Evolutionary conservation across 2,797 vertebrate species (phyloP), one percentile per base, ranked within the genome.

Genomic region (Lepilemur ruficaudatus): DNA sequence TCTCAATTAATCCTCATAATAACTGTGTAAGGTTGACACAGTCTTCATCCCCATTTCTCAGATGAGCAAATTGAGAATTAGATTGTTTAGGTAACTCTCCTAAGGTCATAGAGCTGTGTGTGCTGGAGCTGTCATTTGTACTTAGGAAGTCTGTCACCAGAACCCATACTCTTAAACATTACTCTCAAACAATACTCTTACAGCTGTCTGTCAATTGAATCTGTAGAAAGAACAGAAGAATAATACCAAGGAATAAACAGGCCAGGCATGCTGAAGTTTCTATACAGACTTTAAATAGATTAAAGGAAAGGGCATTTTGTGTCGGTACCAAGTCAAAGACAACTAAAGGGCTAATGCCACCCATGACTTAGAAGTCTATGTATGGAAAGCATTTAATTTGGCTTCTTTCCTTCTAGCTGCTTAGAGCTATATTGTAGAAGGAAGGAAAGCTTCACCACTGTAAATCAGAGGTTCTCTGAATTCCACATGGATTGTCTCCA

Each of bases 131-230:
- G 28, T 86, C 65, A 72, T 87, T 65, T 35, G 41, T 82, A 57
- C 73, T 82, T 78, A 83, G 32, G 73, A 72, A 88, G 17, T n/a
- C 63, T 59, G n/a, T 83, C 13, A 79, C 55, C 10, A 84, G 84
- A 67, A 69, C 20, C 12, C n/a, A 79, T 7, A 70, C 52, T 87
- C 89, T 87, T 89, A 95, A 94, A 96, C 82, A 50, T 30, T 50
- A 59, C 89, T 84, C 38, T 91, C 63, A 63, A 83, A 69, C 48
- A 41, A 30, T 12, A 41, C 22, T 76, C 83, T 67, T 57, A 32
- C 65, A 90, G 32, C 65, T 91, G 12, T 84, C 41, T 82, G 81
- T 92, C 67, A 86, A 18, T 73, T 95, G 86, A 89, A 65, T 87
- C 65, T 50, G 69, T 89, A 52, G 55, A 38, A 63, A 78, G 30